Evolutionary conservation across 2,888 invertebrate genomes (phyloP).

Genomic region (Hypolimnas misippus): DNA sequence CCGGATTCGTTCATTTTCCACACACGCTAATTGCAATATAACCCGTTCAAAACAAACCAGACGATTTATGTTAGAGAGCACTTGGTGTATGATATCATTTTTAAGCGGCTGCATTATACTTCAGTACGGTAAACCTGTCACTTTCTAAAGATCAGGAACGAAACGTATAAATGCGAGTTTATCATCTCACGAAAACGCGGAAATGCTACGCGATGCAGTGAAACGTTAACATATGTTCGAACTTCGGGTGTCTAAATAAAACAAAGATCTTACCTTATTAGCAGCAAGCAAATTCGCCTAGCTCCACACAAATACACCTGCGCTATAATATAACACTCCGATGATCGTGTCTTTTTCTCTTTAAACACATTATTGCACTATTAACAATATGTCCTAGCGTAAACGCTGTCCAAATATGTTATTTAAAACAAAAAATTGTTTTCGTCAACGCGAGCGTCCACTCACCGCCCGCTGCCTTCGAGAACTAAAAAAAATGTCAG

Average conservation of each 20-base stretch:
- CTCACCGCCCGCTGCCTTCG: conserved; percentile 60
- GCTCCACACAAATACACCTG: conserved; percentile 74
- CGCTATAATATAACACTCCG: conserved; percentile 84
- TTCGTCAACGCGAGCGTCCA: conserved; percentile 63
- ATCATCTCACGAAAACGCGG: background rate
- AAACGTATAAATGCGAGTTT: conserved; percentile 9
- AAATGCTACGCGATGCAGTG: conserved; percentile 25
- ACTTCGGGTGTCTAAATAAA: conserved; percentile 46
- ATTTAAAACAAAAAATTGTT: conserved; percentile 54
- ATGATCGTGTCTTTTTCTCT: conserved; percentile 81
- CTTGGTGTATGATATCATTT: conserved; percentile 38
- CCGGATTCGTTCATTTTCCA: too few relatives aligned
- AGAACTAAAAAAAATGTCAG: conserved; percentile 77
- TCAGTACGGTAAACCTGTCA: conserved; percentile 47
- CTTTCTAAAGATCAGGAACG: conserved; percentile 59
- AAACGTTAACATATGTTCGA: conserved; percentile 67
- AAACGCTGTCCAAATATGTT: conserved; percentile 72
- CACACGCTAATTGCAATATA: background rate
- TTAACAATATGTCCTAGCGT: conserved; percentile 70
- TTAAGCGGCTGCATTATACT: conserved; percentile 50
- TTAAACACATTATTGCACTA: conserved; percentile 83
- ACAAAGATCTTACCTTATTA: conserved; percentile 70
- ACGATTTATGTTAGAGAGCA: conserved; percentile 10
- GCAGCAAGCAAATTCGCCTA: conserved; percentile 67
- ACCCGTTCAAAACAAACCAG: background rate